These are phyloP conservation scores for Coracias cyanogaster DNA, from an alignment of 2,797 vertebrate genomes.

Conservation along the genomic window DNA sequence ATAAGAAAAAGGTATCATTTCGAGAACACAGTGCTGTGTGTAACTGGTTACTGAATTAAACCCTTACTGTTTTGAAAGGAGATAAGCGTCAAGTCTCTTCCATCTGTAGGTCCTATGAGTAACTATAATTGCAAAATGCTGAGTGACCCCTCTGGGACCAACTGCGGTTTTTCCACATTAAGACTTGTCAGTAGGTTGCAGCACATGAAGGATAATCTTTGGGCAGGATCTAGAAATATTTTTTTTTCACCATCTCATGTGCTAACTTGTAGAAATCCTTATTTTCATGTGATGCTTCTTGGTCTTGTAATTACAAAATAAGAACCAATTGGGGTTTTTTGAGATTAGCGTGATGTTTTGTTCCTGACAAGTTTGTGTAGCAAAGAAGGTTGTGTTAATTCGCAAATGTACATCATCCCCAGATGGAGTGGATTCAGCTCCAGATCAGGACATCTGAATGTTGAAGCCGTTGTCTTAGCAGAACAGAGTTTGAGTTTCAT, in stretches of 20 bases:
- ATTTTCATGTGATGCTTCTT: background rate
- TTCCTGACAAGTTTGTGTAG: background rate
- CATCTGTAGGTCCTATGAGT: background rate
- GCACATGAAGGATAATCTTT: background rate
- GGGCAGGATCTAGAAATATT: background rate
- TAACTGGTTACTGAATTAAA: background rate
- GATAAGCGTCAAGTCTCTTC: background rate
- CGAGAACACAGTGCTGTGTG: background rate
- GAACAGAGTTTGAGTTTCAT: background rate
- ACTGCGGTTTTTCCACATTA: background rate
- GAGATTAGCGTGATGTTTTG: background rate
- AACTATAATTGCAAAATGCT: background rate
- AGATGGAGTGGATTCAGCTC: background rate
- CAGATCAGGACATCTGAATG: background rate
- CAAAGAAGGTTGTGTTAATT: background rate
- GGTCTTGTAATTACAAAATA: background rate
- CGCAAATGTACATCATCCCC: background rate
- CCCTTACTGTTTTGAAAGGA: background rate
- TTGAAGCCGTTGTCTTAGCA: background rate
- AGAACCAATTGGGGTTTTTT: background rate
- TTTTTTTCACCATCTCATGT: background rate
- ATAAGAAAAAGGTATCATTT: background rate
- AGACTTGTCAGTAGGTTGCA: background rate
- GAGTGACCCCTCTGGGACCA: background rate
- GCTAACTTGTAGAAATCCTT: background rate